Conservation (phyloP, 1,140 invertebrate genomes). For the Gonatopus flavifemur region DNA sequence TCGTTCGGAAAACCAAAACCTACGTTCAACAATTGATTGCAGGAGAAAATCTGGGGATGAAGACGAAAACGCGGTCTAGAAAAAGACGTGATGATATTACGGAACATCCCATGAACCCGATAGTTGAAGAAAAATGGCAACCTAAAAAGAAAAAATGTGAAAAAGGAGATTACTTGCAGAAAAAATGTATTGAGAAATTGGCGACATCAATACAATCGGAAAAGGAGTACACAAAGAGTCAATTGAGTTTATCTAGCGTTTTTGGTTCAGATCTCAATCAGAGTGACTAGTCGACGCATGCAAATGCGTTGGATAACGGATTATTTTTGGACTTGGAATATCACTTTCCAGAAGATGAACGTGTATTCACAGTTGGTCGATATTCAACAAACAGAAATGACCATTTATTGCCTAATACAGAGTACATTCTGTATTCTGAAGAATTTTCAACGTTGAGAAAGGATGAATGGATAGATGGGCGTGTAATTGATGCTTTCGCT, state of each 20-base stretch:
- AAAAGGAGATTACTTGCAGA: too few relatives aligned
- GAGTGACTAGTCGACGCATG: neutral
- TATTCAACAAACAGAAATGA: neutral
- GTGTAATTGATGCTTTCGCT: conserved; percentile 12
- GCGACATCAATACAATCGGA: too few relatives aligned
- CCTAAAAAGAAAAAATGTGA: too few relatives aligned
- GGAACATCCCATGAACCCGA: too few relatives aligned
- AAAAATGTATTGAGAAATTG: too few relatives aligned
- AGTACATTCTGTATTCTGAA: conserved; percentile 4
- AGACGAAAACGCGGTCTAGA: too few relatives aligned
- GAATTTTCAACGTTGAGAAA: conserved; percentile 8
- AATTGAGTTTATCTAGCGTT: too few relatives aligned
- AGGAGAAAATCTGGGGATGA: too few relatives aligned
- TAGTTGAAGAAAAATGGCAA: too few relatives aligned
- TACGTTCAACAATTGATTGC: neutral
- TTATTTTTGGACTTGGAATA: conserved; percentile 3
- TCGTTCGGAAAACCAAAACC: conserved; percentile 2
- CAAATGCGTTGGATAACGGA: conserved; percentile 1
- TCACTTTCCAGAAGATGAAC: neutral
- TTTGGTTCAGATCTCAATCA: too few relatives aligned
- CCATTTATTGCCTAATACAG: neutral
- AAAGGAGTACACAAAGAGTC: too few relatives aligned
- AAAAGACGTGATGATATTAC: too few relatives aligned
- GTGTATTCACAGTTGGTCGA: neutral
- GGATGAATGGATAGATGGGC: conserved; percentile 18